Conservation (phyloP, 2,888 invertebrate species). For the Limnephilus rhombicus region DNA sequence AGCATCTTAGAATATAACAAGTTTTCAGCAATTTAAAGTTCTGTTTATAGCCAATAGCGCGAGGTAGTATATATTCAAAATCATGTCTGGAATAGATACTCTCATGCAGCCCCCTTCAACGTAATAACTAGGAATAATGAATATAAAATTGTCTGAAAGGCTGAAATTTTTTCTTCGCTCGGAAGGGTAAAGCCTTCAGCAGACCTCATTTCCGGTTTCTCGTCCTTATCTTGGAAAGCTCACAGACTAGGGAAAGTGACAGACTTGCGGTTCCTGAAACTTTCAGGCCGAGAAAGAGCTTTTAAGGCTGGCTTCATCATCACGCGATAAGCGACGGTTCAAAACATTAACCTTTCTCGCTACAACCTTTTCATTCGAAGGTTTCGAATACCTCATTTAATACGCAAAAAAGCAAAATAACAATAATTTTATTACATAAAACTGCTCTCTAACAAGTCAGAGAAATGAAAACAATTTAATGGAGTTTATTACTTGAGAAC, state of each 20-base stretch:
- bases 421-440: neutral
- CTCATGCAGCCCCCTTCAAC: neutral
- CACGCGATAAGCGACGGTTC: constrained; percentile 17
- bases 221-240: constrained; percentile 2
- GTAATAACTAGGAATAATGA: neutral
- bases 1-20: no score
- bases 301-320: constrained; percentile 10
- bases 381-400: neutral
- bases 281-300: neutral
- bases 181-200: constrained; percentile 21
- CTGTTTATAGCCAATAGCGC: no score
- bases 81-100: neutral
- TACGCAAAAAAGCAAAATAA: neutral
- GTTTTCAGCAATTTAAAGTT: neutral
- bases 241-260: constrained; percentile 24
- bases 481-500: neutral
- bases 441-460: neutral
- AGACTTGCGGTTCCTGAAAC: constrained; percentile 35
- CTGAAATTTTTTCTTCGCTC: constrained; percentile 9
- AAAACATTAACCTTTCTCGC: constrained; percentile 5
- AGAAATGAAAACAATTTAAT: neutral
- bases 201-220: constrained; percentile 52
- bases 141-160: neutral
- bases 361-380: neutral
- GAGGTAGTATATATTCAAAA: neutral